These are phyloP conservation scores for Noctua janthina DNA, from an alignment of 2,888 invertebrate genomes.

Conservation along the genomic window DNA sequence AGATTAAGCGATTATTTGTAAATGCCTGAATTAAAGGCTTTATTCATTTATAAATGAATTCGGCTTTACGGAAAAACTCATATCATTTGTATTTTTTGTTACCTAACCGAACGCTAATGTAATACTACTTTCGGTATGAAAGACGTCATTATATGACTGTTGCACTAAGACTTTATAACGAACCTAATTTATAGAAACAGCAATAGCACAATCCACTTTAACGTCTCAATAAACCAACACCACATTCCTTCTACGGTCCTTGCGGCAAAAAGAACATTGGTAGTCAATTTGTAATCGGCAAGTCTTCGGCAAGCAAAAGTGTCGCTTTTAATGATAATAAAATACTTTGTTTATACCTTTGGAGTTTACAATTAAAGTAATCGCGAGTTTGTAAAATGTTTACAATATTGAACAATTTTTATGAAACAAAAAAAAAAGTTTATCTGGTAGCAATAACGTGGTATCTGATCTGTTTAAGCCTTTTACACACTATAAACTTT, in stretches of 20 bases:
- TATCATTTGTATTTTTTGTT: neutral
- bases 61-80: neutral
- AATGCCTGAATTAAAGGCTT: no score
- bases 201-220: slow-evolving; percentile 14
- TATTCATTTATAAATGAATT: neutral
- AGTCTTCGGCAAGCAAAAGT: slow-evolving; percentile 76
- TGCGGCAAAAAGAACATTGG: slow-evolving; percentile 63
- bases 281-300: slow-evolving; percentile 76
- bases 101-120: neutral
- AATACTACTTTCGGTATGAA: neutral
- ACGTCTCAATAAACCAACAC: slow-evolving; percentile 47
- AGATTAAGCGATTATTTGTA: no score
- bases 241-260: slow-evolving; percentile 50
- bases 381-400: slow-evolving; percentile 78
- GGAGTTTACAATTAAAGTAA: slow-evolving; percentile 81
- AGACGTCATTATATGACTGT: neutral
- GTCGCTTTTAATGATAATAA: slow-evolving; percentile 85
- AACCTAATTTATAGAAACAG: slow-evolving; percentile 18
- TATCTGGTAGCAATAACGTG: slow-evolving; percentile 69
- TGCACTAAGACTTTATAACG: neutral
- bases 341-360: slow-evolving; percentile 77
- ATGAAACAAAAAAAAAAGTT: slow-evolving; percentile 70
- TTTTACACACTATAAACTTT: slow-evolving; percentile 57
- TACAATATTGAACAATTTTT: slow-evolving; percentile 77
- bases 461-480: slow-evolving; percentile 72